Evolutionary conservation across 2,888 invertebrate species (phyloP), one percentile per base, ranked within the genome.

Genomic region (Gymnocheta viridis): DNA sequence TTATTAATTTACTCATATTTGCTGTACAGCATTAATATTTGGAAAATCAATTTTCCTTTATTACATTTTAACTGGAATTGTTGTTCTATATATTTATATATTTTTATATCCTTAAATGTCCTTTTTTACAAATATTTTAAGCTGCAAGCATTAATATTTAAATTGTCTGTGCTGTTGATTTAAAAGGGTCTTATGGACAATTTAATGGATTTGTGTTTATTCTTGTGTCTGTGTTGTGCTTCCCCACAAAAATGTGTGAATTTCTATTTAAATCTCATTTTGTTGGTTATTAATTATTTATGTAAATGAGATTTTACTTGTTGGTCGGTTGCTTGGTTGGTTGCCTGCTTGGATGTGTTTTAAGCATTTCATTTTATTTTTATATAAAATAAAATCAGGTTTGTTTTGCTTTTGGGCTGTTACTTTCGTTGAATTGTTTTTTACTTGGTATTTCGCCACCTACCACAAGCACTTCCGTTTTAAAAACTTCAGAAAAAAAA

Each of bases 201-300:
- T 44, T 44, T 62, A 62, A 41, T 38, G 35, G 14, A 12, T 17
- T 64, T 64, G 38, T 41, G 19, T 22, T 24, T n/a, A 2, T 60
- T 35, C 32, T 4, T 4, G 4, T 32, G 41, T 22, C 19, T 17
- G 12, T 29, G 22, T 69, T 29, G 35, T 47, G n/a, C n/a, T 27
- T 29, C 29, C 14, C 17, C 54, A 24, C 44, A 70, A 35, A 64
- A 41, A 64, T 54, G 58, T 67, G 32, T 60, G 29, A 51, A 67
- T 62, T 69, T 62, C 24, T 32, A 44, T 81, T 74, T 54, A 62
- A 81, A 74, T 81, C 67, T 81, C 35, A 62, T 81, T 32, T 74
- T 81, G 17, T 47, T 32, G 66, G 22, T 54, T 44, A 54, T 74
- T 62, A 67, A 74, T 81, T 81, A 74, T 74, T 81, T 74, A 69